Base-by-base conservation (phyloP, 2,888 invertebrate species). In the Pseudeuparius sepicola region DNA sequence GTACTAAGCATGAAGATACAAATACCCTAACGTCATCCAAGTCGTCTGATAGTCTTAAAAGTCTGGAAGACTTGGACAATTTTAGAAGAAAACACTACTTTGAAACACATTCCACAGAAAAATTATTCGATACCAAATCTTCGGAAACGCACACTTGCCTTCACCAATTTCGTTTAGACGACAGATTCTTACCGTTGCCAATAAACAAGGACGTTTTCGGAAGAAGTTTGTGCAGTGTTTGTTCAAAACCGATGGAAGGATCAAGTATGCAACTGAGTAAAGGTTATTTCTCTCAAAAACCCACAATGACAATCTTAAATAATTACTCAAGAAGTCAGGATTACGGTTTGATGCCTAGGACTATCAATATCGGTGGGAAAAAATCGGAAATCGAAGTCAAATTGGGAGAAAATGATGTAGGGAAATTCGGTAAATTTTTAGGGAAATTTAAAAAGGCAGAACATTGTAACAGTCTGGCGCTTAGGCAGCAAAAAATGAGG, bases 41-140 rank as follows among this genome's bases (percentile, higher is more conserved):
- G n/a, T n/a, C n/a, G n/a, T n/a, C n/a, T n/a, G 47, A 20, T 6
- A 14, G 12, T 39, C 27, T 24, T 24, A 29, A 2, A 34, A 40
- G 17, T 24, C 16, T 18, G 2, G 29, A 37, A 9, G 31, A n/a
- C n/a, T n/a, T 39, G 10, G 37, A 61, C 39, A 60, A 65, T 44
- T 75, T 74, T 43, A 61, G 75, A 9, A 57, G 65, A 2, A 59
- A 68, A 4, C 70, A 75, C 47, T 76, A 70, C 47, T 75, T 74
- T 39, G 74, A 75, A 43, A 2, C 61, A 54, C 50, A 60, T 60
- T 6, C 38, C 34, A 36, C 44, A 12, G 44, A 42, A 7, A 32
- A 41, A 12, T 15, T 42, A 11, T 10, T 7, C 5, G 23, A 37
- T 5, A 20, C 14, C 25, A 20, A 20, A 7, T 20, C 9, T 20